Conservation (phyloP, 2,113 vertebrate species). For the Lampris incognitus region DNA sequence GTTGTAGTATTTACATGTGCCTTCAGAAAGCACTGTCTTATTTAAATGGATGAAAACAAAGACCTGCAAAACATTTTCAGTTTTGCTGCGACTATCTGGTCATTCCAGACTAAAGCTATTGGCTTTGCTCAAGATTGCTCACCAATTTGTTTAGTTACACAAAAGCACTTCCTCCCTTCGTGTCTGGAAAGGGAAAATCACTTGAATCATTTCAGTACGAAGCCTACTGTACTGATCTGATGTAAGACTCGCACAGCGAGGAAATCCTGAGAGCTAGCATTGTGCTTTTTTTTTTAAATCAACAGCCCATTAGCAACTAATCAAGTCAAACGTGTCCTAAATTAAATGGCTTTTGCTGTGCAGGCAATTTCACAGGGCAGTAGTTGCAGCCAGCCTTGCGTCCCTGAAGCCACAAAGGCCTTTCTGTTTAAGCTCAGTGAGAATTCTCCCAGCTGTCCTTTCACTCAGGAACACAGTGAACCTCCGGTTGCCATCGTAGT, state of each 20-base stretch:
- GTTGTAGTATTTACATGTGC: background rate
- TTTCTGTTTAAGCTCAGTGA: slow-evolving; percentile 86
- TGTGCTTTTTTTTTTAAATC: slow-evolving; percentile 64
- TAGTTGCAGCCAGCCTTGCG: slow-evolving; percentile 76
- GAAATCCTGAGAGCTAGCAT: slow-evolving; percentile 35
- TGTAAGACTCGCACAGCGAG: slow-evolving; percentile 40
- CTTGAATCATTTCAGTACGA: background rate
- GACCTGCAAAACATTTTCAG: slow-evolving; percentile 1
- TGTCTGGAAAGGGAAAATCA: slow-evolving; percentile 27
- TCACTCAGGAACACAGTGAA: slow-evolving; percentile 86
- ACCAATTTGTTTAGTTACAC: slow-evolving; percentile 49
- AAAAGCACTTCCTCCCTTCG: slow-evolving; percentile 18
- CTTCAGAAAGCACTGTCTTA: slow-evolving; percentile 7
- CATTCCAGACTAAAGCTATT: slow-evolving; percentile 53
- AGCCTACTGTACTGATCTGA: slow-evolving; percentile 25
- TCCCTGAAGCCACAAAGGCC: slow-evolving; percentile 81
- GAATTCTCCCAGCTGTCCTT: slow-evolving; percentile 86
- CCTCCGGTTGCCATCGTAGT: slow-evolving; percentile 87
- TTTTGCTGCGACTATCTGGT: slow-evolving; percentile 20
- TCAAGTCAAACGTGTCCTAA: slow-evolving; percentile 71
- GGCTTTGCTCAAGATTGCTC: slow-evolving; percentile 41
- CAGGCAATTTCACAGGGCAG: slow-evolving; percentile 78
- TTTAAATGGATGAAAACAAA: slow-evolving; percentile 24
- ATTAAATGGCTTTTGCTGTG: slow-evolving; percentile 79
- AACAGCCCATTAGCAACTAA: slow-evolving; percentile 72